Evolutionary conservation across 1,140 invertebrate genomes (phyloP).

Genomic region (Trichoplusia ni): DNA sequence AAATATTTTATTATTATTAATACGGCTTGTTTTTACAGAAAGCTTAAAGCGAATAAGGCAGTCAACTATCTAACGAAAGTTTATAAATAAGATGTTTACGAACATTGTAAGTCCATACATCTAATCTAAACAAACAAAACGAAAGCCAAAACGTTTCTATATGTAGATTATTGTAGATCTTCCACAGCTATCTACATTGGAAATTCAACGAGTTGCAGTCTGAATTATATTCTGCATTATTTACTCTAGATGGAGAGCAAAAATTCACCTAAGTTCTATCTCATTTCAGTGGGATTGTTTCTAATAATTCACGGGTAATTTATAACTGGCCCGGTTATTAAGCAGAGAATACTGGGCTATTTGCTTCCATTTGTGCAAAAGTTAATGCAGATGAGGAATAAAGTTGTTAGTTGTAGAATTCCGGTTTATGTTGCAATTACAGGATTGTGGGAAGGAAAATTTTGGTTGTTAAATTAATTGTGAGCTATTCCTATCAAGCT

Average conservation of each 20-base stretch:
- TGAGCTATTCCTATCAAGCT: too few species aligned
- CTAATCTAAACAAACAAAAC: constrained; percentile 11
- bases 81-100: too few species aligned
- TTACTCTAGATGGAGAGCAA: not conserved
- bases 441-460: too few species aligned
- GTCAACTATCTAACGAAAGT: too few species aligned
- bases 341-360: not conserved
- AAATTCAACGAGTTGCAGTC: not conserved
- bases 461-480: too few species aligned
- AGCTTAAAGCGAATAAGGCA: too few species aligned
- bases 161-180: constrained; percentile 11
- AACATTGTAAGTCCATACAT: too few species aligned
- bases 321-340: constrained; percentile 3
- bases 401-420: too few species aligned
- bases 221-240: constrained; percentile 19
- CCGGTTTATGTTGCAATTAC: too few species aligned
- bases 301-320: constrained; percentile 3
- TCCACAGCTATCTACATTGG: not conserved
- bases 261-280: not conserved
- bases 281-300: not conserved
- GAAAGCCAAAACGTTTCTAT: not conserved
- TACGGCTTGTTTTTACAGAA: too few species aligned
- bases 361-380: not conserved
- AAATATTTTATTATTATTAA: too few species aligned
- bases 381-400: too few species aligned